These are phyloP conservation scores for Oncorhynchus clarkii DNA, from an alignment of 2,113 vertebrate species.

Conservation along the genomic window DNA sequence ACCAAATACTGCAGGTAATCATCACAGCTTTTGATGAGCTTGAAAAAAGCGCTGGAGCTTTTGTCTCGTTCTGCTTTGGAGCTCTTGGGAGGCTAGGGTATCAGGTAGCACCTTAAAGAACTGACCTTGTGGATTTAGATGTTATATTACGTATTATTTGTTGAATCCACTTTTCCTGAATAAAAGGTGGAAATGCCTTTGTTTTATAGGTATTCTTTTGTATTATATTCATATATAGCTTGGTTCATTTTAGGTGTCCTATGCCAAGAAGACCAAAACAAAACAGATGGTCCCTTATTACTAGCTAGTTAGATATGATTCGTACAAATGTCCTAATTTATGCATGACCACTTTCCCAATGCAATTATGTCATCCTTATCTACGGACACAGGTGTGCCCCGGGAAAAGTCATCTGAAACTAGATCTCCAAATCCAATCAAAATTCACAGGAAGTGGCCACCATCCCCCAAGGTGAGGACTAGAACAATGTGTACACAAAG, in stretches of 20 bases:
- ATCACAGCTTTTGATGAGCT: background rate
- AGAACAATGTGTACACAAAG: background rate
- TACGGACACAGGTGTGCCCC: background rate
- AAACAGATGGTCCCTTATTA: background rate
- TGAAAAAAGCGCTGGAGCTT: background rate
- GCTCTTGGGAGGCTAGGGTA: background rate
- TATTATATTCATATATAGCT: too few species aligned
- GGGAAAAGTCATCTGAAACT: background rate
- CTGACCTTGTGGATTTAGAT: background rate
- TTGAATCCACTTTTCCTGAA: too few species aligned
- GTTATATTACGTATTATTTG: background rate
- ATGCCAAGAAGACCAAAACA: background rate
- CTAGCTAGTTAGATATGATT: background rate
- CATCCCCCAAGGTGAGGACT: background rate
- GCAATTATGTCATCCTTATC: conserved; percentile 6
- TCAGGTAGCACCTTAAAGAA: background rate
- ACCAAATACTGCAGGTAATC: conserved; percentile 43
- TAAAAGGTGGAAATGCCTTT: too few species aligned
- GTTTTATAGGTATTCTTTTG: too few species aligned
- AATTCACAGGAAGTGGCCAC: background rate
- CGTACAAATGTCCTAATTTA: conserved; percentile 1
- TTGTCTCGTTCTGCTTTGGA: background rate
- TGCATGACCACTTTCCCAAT: conserved; percentile 20
- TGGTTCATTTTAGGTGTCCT: background rate
- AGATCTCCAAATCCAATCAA: background rate